Conservation (phyloP, 2,888 invertebrate species). For the Ochropleura leucogaster region DNA sequence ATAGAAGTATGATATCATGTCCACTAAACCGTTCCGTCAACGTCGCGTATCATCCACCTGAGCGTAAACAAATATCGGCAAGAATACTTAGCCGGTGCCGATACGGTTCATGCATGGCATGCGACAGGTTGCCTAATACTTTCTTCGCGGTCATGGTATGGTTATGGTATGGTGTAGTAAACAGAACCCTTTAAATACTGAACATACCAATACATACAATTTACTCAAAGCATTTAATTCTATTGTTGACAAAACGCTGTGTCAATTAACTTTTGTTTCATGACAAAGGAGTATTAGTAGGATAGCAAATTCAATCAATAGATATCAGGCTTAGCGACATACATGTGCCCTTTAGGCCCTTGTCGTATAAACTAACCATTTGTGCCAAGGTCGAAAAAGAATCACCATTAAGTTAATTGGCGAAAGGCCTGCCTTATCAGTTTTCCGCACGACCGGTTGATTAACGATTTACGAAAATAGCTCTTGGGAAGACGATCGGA, state of each 20-base stretch:
- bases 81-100: too few relatives aligned
- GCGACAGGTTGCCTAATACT: background rate
- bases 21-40: too few relatives aligned
- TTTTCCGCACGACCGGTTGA: conserved; percentile 85
- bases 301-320: conserved; percentile 68
- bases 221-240: conserved; percentile 49
- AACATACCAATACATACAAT: conserved; percentile 29
- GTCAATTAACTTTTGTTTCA: conserved; percentile 50
- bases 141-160: too few relatives aligned
- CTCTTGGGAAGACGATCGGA: conserved; percentile 76
- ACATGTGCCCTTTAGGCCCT: conserved; percentile 62
- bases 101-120: too few relatives aligned
- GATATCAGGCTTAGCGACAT: conserved; percentile 62
- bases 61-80: too few relatives aligned
- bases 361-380: conserved; percentile 67
- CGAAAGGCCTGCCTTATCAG: conserved; percentile 86
- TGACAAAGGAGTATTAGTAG: conserved; percentile 31
- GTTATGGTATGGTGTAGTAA: background rate
- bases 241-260: conserved; percentile 33
- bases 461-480: conserved; percentile 88
- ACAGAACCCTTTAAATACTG: background rate
- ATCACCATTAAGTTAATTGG: conserved; percentile 89
- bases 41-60: too few relatives aligned
- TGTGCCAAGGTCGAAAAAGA: conserved; percentile 79
- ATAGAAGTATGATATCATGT: too few relatives aligned